phyloP scores from a whole-genome alignment of 2,888 invertebrate genomes.

The Xestoiulus laeticollis region DNA sequence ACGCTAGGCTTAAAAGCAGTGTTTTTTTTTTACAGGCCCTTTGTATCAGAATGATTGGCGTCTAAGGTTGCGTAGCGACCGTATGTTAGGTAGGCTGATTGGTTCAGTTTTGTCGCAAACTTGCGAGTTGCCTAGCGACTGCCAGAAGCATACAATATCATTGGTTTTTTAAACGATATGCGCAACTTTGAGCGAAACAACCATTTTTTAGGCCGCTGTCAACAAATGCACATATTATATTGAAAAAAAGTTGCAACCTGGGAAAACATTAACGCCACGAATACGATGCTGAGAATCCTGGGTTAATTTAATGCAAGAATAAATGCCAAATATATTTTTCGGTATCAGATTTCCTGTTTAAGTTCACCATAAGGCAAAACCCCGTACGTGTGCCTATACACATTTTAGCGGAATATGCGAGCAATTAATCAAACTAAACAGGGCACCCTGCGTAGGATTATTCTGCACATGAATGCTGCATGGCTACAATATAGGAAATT shows the following conservation, averaged over 20 bases:
- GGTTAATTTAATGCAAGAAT: neutral
- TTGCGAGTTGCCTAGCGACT: slow-evolving; percentile 42
- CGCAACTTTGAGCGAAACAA: slow-evolving; percentile 4
- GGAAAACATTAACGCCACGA: neutral
- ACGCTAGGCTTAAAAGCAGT: neutral
- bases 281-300: neutral
- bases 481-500: neutral
- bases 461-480: too few species aligned
- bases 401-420: neutral
- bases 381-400: neutral
- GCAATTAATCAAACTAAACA: neutral
- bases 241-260: slow-evolving; percentile 5
- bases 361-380: neutral
- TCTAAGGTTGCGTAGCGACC: slow-evolving; percentile 40
- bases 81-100: slow-evolving; percentile 46
- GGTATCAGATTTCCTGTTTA: neutral
- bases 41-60: slow-evolving; percentile 33
- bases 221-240: neutral
- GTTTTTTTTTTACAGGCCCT: neutral
- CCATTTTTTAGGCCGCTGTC: slow-evolving; percentile 10
- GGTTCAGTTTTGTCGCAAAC: slow-evolving; percentile 31
- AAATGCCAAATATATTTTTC: slow-evolving; percentile 26
- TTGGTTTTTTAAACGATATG: slow-evolving; percentile 26
- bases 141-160: neutral
- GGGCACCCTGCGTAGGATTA: neutral